Evolutionary conservation across 2,797 vertebrate species (phyloP).

Genomic region (Artibeus jamaicensis): DNA sequence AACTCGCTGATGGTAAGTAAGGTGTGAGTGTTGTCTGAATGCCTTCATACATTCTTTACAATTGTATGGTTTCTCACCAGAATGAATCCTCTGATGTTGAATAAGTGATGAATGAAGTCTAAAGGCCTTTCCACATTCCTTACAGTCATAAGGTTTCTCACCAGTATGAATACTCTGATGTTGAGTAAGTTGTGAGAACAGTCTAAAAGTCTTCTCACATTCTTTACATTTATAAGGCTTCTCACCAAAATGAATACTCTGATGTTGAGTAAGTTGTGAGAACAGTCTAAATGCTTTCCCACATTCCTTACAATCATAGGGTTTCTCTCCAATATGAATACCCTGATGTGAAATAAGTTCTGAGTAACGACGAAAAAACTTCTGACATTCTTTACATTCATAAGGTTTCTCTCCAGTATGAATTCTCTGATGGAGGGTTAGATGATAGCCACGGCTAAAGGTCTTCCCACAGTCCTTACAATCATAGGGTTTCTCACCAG

Average conservation of each 20-base stretch:
- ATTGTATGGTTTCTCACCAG: slow-evolving; percentile 72
- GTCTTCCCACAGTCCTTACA: slow-evolving; percentile 71
- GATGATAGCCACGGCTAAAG: slow-evolving; percentile 64
- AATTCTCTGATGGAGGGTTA: slow-evolving; percentile 67
- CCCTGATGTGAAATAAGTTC: slow-evolving; percentile 73
- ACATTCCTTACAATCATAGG: slow-evolving; percentile 75
- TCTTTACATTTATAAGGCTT: slow-evolving; percentile 70
- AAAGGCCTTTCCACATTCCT: slow-evolving; percentile 74
- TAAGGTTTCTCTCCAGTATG: slow-evolving; percentile 71
- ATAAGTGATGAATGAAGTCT: slow-evolving; percentile 69
- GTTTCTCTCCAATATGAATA: slow-evolving; percentile 76
- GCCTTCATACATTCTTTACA: slow-evolving; percentile 70
- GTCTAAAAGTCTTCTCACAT: slow-evolving; percentile 67
- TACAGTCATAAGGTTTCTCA: slow-evolving; percentile 73
- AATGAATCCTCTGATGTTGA: slow-evolving; percentile 69
- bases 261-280: slow-evolving; percentile 76
- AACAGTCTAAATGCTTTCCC: slow-evolving; percentile 74
- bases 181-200: slow-evolving; percentile 66
- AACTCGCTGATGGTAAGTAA: slow-evolving; percentile 77
- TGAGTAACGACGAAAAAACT: slow-evolving; percentile 72
- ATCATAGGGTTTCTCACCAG: slow-evolving; percentile 73
- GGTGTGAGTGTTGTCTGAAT: slow-evolving; percentile 72
- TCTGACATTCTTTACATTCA: slow-evolving; percentile 70
- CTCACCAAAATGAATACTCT: slow-evolving; percentile 75
- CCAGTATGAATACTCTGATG: slow-evolving; percentile 72